phyloP scores from a whole-genome alignment of 2,113 vertebrate genomes.

The Tychaedon coryphoeus region DNA sequence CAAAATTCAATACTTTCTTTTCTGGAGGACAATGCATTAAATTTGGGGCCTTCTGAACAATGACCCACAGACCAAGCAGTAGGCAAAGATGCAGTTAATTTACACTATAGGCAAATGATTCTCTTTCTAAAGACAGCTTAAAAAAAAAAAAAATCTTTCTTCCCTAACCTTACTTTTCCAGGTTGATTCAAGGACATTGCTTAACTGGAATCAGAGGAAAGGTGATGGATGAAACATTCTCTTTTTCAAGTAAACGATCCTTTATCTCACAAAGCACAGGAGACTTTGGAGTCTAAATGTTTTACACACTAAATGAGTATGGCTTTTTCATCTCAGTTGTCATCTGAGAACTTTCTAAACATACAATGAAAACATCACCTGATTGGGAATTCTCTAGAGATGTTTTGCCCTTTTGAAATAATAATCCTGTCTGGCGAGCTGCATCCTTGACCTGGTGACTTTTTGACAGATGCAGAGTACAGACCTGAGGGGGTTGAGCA shows the following conservation, averaged over 20 bases:
- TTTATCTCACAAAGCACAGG: neutral
- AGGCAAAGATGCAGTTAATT: neutral
- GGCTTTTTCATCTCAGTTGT: neutral
- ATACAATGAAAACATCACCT: neutral
- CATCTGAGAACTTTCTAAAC: neutral
- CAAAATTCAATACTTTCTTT: neutral
- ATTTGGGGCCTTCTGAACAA: neutral
- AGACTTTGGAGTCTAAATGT: neutral
- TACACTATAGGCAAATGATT: neutral
- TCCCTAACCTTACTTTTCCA: neutral
- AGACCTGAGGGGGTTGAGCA: neutral
- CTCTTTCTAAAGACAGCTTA: neutral
- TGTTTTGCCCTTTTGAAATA: fast-evolving
- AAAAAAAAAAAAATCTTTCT: neutral
- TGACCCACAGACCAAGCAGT: neutral
- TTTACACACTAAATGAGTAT: neutral
- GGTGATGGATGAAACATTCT: neutral
- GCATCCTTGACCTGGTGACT: neutral
- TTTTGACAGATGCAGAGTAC: fast-evolving
- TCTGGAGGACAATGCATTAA: neutral
- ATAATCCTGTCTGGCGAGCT: neutral
- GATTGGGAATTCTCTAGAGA: neutral
- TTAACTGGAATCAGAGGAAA: neutral
- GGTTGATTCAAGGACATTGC: neutral
- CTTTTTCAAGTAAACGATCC: neutral